A percentile compares a stretch with the other conserved stretches of the same genome.
These are phyloP conservation scores for Drosophila novamexicana DNA, from an alignment of 1,140 invertebrate species.

Conservation along the genomic window DNA sequence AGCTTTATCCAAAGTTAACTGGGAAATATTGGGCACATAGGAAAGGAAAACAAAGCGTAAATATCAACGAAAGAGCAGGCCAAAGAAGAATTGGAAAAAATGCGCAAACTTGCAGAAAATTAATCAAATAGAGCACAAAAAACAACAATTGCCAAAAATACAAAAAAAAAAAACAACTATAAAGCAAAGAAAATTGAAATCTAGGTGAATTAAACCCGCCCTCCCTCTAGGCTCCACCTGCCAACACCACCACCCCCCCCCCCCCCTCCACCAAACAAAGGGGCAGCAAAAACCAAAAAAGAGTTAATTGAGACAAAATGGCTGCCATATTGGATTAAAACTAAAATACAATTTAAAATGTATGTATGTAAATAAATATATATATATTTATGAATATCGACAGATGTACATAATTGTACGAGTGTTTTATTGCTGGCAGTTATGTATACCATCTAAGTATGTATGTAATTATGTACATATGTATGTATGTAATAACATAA, in stretches of 20 bases:
- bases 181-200: slow-evolving; percentile 56
- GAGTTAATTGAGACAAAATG: slow-evolving; percentile 80
- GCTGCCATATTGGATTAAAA: slow-evolving; percentile 83
- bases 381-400: slow-evolving; percentile 34
- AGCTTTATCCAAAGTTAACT: slow-evolving; percentile 28
- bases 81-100: slow-evolving; percentile 55
- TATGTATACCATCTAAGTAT: slow-evolving; percentile 35
- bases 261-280: background rate
- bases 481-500: slow-evolving; percentile 45
- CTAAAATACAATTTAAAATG: slow-evolving; percentile 80
- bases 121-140: slow-evolving; percentile 36
- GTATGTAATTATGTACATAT: slow-evolving; percentile 25
- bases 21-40: slow-evolving; percentile 73
- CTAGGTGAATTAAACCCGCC: slow-evolving; percentile 66
- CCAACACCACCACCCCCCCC: background rate
- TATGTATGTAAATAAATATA: slow-evolving; percentile 46
- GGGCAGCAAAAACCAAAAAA: slow-evolving; percentile 50
- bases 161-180: slow-evolving; percentile 40
- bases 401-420: background rate
- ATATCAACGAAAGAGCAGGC: slow-evolving; percentile 53
- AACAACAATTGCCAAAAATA: slow-evolving; percentile 42
- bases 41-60: slow-evolving; percentile 67
- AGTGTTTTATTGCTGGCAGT: slow-evolving; percentile 18
- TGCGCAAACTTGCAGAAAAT: slow-evolving; percentile 61
- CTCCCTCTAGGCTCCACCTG: background rate